Evolutionary conservation across 2,113 vertebrate species (phyloP).

Genomic region (Atractosteus spatula): DNA sequence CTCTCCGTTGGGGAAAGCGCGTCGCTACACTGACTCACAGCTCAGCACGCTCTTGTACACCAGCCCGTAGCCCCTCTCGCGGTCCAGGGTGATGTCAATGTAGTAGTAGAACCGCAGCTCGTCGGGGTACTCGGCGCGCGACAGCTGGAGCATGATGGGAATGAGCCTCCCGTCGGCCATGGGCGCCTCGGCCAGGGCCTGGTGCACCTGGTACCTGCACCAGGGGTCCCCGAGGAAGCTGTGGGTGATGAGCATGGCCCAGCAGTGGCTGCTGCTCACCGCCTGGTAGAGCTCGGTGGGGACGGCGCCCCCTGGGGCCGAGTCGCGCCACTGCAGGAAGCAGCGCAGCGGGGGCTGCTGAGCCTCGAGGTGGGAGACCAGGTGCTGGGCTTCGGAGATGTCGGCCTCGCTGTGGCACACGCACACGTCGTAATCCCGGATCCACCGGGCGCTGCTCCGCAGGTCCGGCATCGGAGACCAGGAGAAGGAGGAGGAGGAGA

Average conservation of each 20-base stretch:
- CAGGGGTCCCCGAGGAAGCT: conserved; percentile 76
- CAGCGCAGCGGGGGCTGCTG: conserved; percentile 67
- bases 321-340: conserved; percentile 75
- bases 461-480: conserved; percentile 8
- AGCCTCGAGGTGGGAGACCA: conserved; percentile 76
- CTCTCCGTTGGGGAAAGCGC: too few species aligned
- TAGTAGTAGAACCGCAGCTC: conserved; percentile 76
- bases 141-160: conserved; percentile 66
- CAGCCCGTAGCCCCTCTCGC: conserved; percentile 57
- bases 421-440: conserved; percentile 69
- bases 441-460: conserved; percentile 60
- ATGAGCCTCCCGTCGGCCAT: conserved; percentile 74
- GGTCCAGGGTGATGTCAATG: conserved; percentile 55
- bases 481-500: conserved; percentile 5
- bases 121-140: conserved; percentile 64
- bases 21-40: conserved; percentile 66
- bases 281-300: conserved; percentile 75
- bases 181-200: conserved; percentile 70
- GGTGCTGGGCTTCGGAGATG: conserved; percentile 54
- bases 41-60: conserved; percentile 62
- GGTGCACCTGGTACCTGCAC: conserved; percentile 87
- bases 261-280: conserved; percentile 73
- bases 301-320: conserved; percentile 57
- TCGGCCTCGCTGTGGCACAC: conserved; percentile 80
- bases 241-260: conserved; percentile 74